These are phyloP conservation scores for Chelon labrosus DNA, from an alignment of 2,797 vertebrate species.

Conservation along the genomic window DNA sequence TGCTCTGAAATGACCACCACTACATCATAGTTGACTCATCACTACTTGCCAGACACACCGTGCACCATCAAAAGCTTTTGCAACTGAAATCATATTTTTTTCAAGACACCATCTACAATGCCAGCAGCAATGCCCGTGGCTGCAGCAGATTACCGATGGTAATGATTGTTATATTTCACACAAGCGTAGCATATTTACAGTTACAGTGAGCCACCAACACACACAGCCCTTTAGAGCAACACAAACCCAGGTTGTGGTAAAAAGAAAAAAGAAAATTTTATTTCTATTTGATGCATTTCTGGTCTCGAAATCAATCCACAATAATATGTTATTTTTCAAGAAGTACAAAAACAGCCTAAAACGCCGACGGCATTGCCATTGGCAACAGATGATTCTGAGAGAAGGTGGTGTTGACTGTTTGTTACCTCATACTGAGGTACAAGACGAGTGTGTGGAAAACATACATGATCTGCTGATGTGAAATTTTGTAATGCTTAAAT, in stretches of 20 bases:
- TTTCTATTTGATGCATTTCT: slow-evolving; percentile 4
- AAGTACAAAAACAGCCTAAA: slow-evolving; percentile 41
- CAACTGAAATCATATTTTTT: slow-evolving; percentile 24
- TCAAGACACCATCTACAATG: slow-evolving; percentile 15
- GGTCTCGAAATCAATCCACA: slow-evolving; percentile 38
- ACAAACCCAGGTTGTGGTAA: slow-evolving; percentile 13
- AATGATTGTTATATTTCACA: slow-evolving; percentile 35
- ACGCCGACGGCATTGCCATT: slow-evolving; percentile 44
- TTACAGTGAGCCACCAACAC: slow-evolving; percentile 1
- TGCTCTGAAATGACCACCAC: slow-evolving; percentile 4
- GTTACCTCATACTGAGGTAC: slow-evolving; percentile 40
- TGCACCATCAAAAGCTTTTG: slow-evolving; percentile 12
- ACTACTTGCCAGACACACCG: background rate
- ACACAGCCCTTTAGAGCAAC: slow-evolving; percentile 3
- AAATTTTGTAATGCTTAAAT: slow-evolving; percentile 27
- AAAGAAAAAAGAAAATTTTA: background rate
- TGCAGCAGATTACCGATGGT: slow-evolving; percentile 32
- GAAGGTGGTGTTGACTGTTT: slow-evolving; percentile 30
- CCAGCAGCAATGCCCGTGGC: slow-evolving; percentile 35
- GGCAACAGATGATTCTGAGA: slow-evolving; percentile 50
- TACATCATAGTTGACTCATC: background rate
- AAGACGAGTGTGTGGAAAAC: slow-evolving; percentile 31
- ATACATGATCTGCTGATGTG: slow-evolving; percentile 24
- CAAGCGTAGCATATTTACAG: slow-evolving; percentile 14
- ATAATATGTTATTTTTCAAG: slow-evolving; percentile 33